Conservation (phyloP, 1,140 invertebrate species). For the Branchinecta lindahli region DNA sequence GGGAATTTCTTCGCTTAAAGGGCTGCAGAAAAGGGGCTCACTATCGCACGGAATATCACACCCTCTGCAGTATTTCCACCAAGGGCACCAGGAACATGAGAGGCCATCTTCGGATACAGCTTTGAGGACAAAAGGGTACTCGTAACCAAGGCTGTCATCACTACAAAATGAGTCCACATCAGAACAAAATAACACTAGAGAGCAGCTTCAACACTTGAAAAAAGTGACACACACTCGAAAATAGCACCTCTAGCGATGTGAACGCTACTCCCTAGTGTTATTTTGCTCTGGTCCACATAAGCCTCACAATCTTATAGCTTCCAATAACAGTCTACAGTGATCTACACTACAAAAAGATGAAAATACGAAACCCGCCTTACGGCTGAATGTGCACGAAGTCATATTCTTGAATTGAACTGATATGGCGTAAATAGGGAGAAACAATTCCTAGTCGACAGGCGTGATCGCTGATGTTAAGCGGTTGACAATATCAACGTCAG, state of each 20-base stretch:
- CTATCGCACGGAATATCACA: conserved; percentile 56
- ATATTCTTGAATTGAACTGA: too few relatives aligned
- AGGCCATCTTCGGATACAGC: conserved; percentile 50
- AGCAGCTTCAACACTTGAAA: too few relatives aligned
- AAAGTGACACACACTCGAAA: conserved; percentile 20
- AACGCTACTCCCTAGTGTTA: too few relatives aligned
- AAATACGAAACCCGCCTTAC: too few relatives aligned
- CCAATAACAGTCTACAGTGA: too few relatives aligned
- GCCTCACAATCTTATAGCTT: too few relatives aligned
- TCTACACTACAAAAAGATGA: too few relatives aligned
- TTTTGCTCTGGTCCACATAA: background rate
- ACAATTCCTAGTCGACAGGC: too few relatives aligned
- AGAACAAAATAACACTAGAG: conserved; percentile 7
- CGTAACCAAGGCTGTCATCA: conserved; percentile 74
- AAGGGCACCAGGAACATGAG: conserved; percentile 62
- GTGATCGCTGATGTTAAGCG: too few relatives aligned
- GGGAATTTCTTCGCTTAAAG: background rate
- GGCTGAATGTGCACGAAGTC: too few relatives aligned
- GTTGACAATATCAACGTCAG: too few relatives aligned
- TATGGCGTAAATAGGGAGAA: too few relatives aligned
- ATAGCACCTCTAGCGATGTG: background rate
- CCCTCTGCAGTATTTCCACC: conserved; percentile 69
- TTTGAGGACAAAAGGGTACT: conserved; percentile 70
- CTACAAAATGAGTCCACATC: conserved; percentile 35
- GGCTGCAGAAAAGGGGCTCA: conserved; percentile 24